A percentile compares a stretch with the other conserved stretches of the same genome.
These are phyloP conservation scores for Gasterosteus nipponicus DNA, from an alignment of 2,113 vertebrate species.

Conservation along the genomic window DNA sequence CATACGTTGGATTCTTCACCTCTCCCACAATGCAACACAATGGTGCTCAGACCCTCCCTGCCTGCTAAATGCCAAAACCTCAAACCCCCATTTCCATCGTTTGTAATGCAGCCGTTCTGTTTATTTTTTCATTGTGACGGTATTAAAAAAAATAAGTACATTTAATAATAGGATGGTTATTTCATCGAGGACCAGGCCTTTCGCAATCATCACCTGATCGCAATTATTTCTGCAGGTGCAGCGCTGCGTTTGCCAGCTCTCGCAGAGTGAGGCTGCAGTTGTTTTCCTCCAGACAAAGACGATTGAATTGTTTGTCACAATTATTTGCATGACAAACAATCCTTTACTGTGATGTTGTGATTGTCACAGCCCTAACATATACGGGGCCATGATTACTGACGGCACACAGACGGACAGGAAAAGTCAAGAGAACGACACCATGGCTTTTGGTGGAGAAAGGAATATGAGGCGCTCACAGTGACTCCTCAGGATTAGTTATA, in stretches of 20 bases:
- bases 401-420: not conserved
- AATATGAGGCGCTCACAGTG: slow-evolving; percentile 19
- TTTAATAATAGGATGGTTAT: not conserved
- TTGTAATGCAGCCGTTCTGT: not conserved
- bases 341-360: not conserved
- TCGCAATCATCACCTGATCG: not conserved
- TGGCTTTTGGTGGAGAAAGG: not conserved
- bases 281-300: not conserved
- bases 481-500: slow-evolving; percentile 41
- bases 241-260: not conserved
- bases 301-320: too few species aligned
- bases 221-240: not conserved
- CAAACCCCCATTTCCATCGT: not conserved
- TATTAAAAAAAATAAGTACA: not conserved
- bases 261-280: not conserved
- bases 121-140: not conserved
- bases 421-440: not conserved
- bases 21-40: not conserved
- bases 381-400: not conserved
- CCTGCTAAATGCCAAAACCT: not conserved
- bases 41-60: not conserved
- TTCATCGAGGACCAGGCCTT: not conserved
- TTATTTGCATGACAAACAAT: not conserved
- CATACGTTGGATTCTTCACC: too few species aligned
- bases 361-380: not conserved